A percentile compares a stretch with the other conserved stretches of the same genome.
Conservation (phyloP, 2,797 vertebrate species). For the Stomatorhinus walkeri region DNA sequence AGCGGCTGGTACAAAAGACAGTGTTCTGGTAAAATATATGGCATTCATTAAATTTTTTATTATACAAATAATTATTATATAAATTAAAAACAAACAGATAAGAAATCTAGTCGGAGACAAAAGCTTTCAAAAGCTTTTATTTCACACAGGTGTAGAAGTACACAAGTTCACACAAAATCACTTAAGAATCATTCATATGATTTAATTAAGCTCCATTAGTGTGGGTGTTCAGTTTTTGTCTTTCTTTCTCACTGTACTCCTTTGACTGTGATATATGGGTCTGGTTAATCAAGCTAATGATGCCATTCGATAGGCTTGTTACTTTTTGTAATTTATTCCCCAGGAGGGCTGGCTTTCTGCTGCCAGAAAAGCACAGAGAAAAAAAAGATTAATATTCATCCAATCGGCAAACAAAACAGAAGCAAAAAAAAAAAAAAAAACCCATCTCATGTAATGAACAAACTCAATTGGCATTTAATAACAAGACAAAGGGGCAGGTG, state of each 20-base stretch:
- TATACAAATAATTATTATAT: background rate
- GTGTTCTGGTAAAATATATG: background rate
- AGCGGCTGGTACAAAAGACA: background rate
- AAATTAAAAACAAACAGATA: background rate
- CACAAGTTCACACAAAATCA: constrained; percentile 8
- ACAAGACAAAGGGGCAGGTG: constrained; percentile 41
- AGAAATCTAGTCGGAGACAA: background rate
- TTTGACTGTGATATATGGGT: constrained; percentile 49
- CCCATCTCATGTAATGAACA: constrained; percentile 47
- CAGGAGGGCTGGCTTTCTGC: constrained; percentile 31
- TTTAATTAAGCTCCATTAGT: constrained; percentile 50
- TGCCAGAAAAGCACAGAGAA: constrained; percentile 21
- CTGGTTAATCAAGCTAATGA: constrained; percentile 54
- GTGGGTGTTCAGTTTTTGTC: background rate
- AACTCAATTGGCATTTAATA: constrained; percentile 53
- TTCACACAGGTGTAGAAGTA: background rate
- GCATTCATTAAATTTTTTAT: background rate
- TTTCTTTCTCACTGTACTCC: constrained; percentile 32
- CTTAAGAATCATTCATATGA: constrained; percentile 42
- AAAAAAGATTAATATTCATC: constrained; percentile 26
- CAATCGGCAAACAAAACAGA: constrained; percentile 34
- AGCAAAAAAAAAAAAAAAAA: constrained; percentile 21
- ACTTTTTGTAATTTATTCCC: constrained; percentile 42
- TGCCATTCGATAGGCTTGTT: constrained; percentile 41
- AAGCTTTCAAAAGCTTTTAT: background rate